phyloP scores from a whole-genome alignment of 2,888 invertebrate genomes.

The Microdon myrmicae region DNA sequence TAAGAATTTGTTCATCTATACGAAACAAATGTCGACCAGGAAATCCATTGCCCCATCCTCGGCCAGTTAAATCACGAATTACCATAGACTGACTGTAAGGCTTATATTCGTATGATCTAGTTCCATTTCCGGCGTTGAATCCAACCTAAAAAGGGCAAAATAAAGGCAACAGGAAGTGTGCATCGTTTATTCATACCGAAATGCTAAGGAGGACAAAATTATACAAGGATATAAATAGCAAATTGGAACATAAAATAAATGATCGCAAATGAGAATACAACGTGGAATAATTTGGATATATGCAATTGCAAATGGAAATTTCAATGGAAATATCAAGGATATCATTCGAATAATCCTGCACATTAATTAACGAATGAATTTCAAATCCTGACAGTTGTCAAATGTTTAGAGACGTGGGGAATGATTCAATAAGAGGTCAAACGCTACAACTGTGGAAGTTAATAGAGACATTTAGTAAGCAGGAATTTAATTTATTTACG shows the following conservation, averaged over 20 bases:
- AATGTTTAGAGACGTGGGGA: constrained; percentile 1
- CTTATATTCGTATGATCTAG: constrained; percentile 85
- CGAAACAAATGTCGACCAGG: constrained; percentile 94
- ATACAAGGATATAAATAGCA: too few species aligned
- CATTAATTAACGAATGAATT: too few species aligned
- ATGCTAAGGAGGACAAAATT: too few species aligned
- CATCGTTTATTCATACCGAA: too few species aligned
- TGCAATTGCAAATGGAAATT: too few species aligned
- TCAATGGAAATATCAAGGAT: too few species aligned
- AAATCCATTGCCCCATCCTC: constrained; percentile 88
- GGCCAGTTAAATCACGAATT: constrained; percentile 81
- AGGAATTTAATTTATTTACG: constrained; percentile 25
- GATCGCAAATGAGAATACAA: too few species aligned
- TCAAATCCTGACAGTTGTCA: too few species aligned
- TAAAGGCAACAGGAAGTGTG: not conserved
- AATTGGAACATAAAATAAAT: too few species aligned
- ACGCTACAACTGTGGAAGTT: constrained; percentile 1
- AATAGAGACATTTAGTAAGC: constrained; percentile 29
- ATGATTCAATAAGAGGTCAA: constrained; percentile 1
- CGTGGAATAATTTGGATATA: too few species aligned
- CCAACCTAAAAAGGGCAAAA: constrained; percentile 75
- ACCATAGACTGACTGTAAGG: constrained; percentile 91
- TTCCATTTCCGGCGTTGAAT: constrained; percentile 96
- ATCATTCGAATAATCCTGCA: too few species aligned
- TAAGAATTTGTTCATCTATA: constrained; percentile 92